A percentile compares a stretch with the other conserved stretches of the same genome.
These are phyloP conservation scores for Drosophila nasuta DNA, from an alignment of 1,140 invertebrate genomes.

Conservation along the genomic window DNA sequence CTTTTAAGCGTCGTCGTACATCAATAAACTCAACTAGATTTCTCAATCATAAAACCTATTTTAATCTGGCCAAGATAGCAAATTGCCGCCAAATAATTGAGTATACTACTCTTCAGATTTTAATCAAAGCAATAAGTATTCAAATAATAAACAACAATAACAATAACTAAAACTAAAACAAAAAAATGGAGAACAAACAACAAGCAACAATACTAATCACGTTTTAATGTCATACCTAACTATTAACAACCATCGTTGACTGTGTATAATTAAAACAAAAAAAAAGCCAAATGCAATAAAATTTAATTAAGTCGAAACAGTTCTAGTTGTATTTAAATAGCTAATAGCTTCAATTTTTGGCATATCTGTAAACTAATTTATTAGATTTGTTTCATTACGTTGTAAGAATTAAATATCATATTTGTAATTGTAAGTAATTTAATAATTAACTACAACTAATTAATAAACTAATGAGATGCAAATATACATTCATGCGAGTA, in stretches of 20 bases:
- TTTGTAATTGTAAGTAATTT: slow-evolving; percentile 38
- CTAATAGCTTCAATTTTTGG: slow-evolving; percentile 45
- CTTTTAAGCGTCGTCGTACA: slow-evolving; percentile 18
- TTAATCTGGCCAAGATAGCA: slow-evolving; percentile 21
- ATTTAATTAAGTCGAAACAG: slow-evolving; percentile 49
- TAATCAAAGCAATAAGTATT: slow-evolving; percentile 46
- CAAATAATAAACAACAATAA: slow-evolving; percentile 9
- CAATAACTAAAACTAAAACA: not conserved
- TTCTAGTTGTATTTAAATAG: slow-evolving; percentile 40
- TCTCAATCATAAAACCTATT: slow-evolving; percentile 18
- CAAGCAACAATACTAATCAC: slow-evolving; percentile 45
- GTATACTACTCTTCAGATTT: slow-evolving; percentile 42
- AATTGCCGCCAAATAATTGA: slow-evolving; percentile 22
- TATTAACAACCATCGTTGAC: slow-evolving; percentile 60
- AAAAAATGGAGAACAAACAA: slow-evolving; percentile 5
- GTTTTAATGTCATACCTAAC: slow-evolving; percentile 49
- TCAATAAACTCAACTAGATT: slow-evolving; percentile 34
- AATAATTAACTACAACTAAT: slow-evolving; percentile 23
- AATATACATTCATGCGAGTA: slow-evolving; percentile 28
- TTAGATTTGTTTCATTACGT: slow-evolving; percentile 43
- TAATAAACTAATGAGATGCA: slow-evolving; percentile 33
- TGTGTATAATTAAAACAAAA: slow-evolving; percentile 42
- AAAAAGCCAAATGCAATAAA: slow-evolving; percentile 67
- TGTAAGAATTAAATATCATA: slow-evolving; percentile 22
- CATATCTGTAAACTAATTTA: slow-evolving; percentile 49